phyloP scores from a whole-genome alignment of 2,797 vertebrate genomes.

The Malacoctenus gilli region DNA sequence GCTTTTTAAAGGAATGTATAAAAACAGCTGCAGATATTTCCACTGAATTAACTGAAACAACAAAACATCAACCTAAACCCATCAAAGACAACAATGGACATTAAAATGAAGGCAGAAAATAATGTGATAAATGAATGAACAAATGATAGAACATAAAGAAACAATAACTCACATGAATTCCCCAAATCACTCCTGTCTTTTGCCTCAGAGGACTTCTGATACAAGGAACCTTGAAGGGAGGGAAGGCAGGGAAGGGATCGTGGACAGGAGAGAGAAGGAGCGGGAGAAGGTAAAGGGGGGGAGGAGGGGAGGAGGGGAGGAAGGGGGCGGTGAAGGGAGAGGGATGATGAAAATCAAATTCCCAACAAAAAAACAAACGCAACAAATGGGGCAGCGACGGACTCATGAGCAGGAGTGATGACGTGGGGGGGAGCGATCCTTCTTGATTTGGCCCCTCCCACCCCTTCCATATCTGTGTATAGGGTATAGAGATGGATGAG shows the following conservation, averaged over 20 bases:
- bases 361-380: constrained; percentile 81
- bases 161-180: constrained; percentile 96
- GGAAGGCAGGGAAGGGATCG: too few relatives aligned
- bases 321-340: constrained; percentile 58
- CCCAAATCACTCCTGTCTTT: constrained; percentile 96
- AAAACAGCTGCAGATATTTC: background rate
- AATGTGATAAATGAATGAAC: constrained; percentile 65
- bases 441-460: constrained; percentile 78
- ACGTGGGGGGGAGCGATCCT: constrained; percentile 71
- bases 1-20: too few relatives aligned
- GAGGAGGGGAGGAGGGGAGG: constrained; percentile 21
- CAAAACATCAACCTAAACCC: background rate
- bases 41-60: background rate
- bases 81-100: constrained; percentile 29
- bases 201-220: constrained; percentile 96
- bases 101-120: constrained; percentile 43
- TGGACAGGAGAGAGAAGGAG: constrained; percentile 80
- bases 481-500: constrained; percentile 71
- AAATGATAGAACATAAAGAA: constrained; percentile 56
- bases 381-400: constrained; percentile 83
- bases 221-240: constrained; percentile 94
- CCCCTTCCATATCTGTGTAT: constrained; percentile 59
- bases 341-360: constrained; percentile 81
- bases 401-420: constrained; percentile 83
- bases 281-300: constrained; percentile 58